Evolutionary conservation across 2,113 vertebrate species (phyloP).

Genomic region (Hemiscyllium ocellatum): DNA sequence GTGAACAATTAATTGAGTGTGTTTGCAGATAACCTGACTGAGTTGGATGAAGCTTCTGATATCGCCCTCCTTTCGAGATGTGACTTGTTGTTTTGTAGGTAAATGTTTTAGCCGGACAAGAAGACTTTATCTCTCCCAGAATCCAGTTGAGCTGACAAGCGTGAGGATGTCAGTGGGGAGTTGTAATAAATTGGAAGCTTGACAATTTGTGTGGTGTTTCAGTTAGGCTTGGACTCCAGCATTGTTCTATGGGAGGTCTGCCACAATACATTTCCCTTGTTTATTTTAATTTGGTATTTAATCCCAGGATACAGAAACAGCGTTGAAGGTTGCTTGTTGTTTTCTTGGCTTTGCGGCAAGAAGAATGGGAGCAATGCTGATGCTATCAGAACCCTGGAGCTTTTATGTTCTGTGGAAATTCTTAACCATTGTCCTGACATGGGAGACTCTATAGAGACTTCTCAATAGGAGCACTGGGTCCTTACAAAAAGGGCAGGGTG

Average conservation of each 20-base stretch:
- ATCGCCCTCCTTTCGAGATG: neutral
- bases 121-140: neutral
- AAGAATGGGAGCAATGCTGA: neutral
- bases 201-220: neutral
- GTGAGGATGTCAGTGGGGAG: neutral
- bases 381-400: neutral
- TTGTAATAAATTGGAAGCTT: neutral
- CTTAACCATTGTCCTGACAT: neutral
- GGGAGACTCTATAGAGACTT: neutral
- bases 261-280: neutral
- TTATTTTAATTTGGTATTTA: neutral
- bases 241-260: neutral
- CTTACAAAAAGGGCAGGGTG: neutral
- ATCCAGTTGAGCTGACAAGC: too few relatives aligned
- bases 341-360: neutral
- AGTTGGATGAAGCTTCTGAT: neutral
- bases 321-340: neutral
- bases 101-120: neutral
- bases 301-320: neutral
- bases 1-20: neutral
- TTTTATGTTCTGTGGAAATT: neutral
- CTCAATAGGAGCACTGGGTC: neutral
- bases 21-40: neutral
- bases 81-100: neutral
- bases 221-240: neutral